phyloP scores from a whole-genome alignment of 2,797 vertebrate genomes.

The Mormyrus hasselquistii region DNA sequence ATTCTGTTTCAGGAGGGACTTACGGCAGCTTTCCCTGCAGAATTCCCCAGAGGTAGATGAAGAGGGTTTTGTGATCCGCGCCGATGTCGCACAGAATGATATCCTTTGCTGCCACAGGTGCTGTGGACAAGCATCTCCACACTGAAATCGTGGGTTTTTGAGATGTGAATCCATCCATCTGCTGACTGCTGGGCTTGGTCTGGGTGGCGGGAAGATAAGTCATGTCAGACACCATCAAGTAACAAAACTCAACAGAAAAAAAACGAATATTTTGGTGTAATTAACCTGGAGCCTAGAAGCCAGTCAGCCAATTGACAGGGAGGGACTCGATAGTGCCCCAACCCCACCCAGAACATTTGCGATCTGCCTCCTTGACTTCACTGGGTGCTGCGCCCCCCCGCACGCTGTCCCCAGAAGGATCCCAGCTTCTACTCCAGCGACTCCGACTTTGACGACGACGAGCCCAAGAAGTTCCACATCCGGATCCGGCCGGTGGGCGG shows the following conservation, averaged over 20 bases:
- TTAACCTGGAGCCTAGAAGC: not conserved
- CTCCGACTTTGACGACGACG: slow-evolving; percentile 86
- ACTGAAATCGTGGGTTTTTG: not conserved
- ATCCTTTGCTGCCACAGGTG: slow-evolving; percentile 62
- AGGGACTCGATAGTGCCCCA: not conserved
- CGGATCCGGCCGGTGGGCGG: slow-evolving; percentile 77
- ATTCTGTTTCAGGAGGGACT: not conserved
- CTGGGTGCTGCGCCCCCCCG: not conserved
- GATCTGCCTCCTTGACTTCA: not conserved
- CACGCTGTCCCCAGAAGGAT: slow-evolving; percentile 62
- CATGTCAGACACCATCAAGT: not conserved
- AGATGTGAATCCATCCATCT: not conserved
- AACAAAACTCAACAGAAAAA: not conserved
- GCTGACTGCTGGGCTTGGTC: not conserved
- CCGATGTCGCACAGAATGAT: slow-evolving; percentile 70
- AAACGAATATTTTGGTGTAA: not conserved
- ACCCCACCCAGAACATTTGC: not conserved
- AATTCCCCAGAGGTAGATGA: slow-evolving; percentile 85
- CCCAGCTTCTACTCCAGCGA: slow-evolving; percentile 83
- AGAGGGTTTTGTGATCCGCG: slow-evolving; percentile 86
- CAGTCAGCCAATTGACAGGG: not conserved
- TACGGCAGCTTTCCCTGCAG: slow-evolving; percentile 44
- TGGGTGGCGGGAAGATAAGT: not conserved
- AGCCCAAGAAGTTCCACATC: slow-evolving; percentile 84
- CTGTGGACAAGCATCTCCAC: not conserved